These are phyloP conservation scores for Melanerpes formicivorus DNA, from an alignment of 2,113 vertebrate species.

Conservation along the genomic window DNA sequence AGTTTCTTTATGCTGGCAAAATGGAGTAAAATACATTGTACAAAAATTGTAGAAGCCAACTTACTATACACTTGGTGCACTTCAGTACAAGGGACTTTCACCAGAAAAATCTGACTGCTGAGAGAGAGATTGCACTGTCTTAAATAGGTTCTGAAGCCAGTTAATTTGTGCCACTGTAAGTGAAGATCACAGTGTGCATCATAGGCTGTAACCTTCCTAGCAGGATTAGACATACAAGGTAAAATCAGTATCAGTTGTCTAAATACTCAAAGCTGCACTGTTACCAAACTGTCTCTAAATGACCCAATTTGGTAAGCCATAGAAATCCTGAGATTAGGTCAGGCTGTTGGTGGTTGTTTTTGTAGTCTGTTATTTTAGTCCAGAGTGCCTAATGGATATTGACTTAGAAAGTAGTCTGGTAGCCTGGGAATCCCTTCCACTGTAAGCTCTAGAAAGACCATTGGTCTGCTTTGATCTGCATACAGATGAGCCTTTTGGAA, in stretches of 20 bases:
- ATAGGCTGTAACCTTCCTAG: background rate
- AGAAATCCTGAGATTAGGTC: background rate
- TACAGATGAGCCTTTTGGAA: background rate
- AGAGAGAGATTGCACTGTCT: background rate
- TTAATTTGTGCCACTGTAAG: background rate
- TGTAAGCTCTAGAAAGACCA: background rate
- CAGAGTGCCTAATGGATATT: background rate
- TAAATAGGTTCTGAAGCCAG: background rate
- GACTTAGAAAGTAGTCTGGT: background rate
- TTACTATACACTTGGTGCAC: background rate
- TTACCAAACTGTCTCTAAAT: background rate
- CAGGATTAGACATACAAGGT: background rate
- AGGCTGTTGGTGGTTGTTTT: background rate
- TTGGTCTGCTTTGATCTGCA: background rate
- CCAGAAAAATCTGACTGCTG: background rate
- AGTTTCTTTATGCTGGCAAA: background rate
- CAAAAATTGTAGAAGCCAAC: background rate
- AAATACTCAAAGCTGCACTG: background rate
- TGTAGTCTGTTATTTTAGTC: background rate
- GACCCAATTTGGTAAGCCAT: background rate
- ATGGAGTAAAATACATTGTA: background rate
- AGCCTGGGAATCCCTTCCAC: background rate
- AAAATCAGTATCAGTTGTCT: background rate
- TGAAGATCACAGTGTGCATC: background rate
- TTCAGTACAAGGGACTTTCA: background rate